Evolutionary conservation across 2,888 invertebrate genomes (phyloP).

Genomic region (Caenorhabditis becei): DNA sequence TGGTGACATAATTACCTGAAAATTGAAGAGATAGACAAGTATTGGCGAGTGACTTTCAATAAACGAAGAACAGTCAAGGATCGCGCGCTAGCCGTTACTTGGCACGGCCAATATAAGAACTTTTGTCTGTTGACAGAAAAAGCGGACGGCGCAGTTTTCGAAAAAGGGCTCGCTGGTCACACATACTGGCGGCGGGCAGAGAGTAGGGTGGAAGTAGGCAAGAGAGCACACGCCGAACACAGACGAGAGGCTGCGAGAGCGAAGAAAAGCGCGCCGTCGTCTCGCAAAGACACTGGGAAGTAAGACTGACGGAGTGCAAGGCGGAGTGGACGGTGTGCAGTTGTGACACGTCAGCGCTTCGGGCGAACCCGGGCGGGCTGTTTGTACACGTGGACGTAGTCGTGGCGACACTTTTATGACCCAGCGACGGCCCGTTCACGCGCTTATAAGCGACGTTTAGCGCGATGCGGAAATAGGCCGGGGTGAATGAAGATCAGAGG

Average conservation of each 20-base stretch:
- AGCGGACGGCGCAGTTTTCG: not conserved
- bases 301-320: slow-evolving; percentile 17
- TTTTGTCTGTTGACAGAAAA: slow-evolving; percentile 25
- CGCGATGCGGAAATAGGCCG: not conserved
- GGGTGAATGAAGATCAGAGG: not conserved
- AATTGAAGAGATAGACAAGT: not conserved
- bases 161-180: slow-evolving; percentile 37
- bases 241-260: slow-evolving; percentile 23
- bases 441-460: not conserved
- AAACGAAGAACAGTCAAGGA: not conserved
- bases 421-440: not conserved
- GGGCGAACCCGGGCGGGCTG: not conserved
- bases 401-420: slow-evolving; percentile 23
- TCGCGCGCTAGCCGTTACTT: slow-evolving; percentile 15
- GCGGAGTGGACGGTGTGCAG: slow-evolving; percentile 32
- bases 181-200: slow-evolving; percentile 22
- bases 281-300: slow-evolving; percentile 12
- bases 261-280: slow-evolving; percentile 11
- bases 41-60: not conserved
- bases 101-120: slow-evolving; percentile 25
- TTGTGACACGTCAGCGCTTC: slow-evolving; percentile 45
- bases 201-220: slow-evolving; percentile 11
- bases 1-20: slow-evolving; percentile 68
- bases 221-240: slow-evolving; percentile 11
- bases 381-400: slow-evolving; percentile 27